These are phyloP conservation scores for Seriola quinqueradiata DNA, from an alignment of 2,113 vertebrate genomes.

Conservation along the genomic window DNA sequence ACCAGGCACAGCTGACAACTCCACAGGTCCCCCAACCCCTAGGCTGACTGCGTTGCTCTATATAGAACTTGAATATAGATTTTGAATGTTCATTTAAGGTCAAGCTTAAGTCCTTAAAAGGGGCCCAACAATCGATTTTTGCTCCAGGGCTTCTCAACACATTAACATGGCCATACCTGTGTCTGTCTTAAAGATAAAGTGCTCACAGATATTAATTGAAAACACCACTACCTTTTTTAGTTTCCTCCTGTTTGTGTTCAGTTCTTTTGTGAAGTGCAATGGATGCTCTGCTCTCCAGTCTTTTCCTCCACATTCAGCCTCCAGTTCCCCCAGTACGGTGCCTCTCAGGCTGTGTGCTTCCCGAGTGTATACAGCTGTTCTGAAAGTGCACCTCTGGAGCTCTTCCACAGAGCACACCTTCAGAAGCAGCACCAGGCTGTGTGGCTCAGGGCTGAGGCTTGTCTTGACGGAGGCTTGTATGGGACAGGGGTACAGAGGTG, in stretches of 20 bases:
- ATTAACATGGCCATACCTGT: not conserved
- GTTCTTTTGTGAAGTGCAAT: constrained; percentile 76
- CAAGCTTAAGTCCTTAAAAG: not conserved
- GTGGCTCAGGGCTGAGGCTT: constrained; percentile 53
- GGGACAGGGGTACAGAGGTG: constrained; percentile 67
- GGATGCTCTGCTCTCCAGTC: constrained; percentile 74
- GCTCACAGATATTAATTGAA: not conserved
- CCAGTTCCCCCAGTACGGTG: constrained; percentile 80
- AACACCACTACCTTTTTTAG: constrained; percentile 71
- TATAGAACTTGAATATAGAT: not conserved
- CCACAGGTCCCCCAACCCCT: not conserved
- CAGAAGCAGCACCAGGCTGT: constrained; percentile 70
- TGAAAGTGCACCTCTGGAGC: constrained; percentile 79
- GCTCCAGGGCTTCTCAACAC: not conserved
- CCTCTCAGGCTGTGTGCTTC: constrained; percentile 56
- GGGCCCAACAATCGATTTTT: not conserved
- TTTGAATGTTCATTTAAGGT: not conserved
- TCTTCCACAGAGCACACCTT: constrained; percentile 74
- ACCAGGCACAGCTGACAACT: not conserved
- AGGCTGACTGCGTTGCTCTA: not conserved
- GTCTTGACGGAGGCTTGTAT: constrained; percentile 16
- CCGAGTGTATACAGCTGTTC: constrained; percentile 67
- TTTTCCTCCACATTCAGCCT: constrained; percentile 77
- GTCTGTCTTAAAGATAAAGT: not conserved
- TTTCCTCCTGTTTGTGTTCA: constrained; percentile 71